Conservation (phyloP, 2,888 invertebrate genomes). For the Nemotelus pantherinus region DNA sequence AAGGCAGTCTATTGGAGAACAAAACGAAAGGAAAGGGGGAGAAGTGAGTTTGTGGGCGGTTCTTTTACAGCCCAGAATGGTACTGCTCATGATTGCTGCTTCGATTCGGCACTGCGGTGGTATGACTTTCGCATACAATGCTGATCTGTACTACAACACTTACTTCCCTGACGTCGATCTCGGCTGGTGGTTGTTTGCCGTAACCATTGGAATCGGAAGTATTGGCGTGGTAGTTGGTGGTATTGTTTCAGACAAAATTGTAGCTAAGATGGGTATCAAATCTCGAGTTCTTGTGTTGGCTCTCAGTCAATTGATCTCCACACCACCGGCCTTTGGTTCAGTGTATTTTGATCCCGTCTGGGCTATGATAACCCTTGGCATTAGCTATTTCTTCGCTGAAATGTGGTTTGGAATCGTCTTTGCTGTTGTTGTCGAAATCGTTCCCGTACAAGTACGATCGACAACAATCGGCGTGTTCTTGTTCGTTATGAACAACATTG, state of each 20-base stretch:
- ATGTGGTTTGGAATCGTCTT: conserved; percentile 96
- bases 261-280: conserved; percentile 85
- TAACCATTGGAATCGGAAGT: conserved; percentile 83
- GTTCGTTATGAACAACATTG: conserved; percentile 93
- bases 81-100: conserved; percentile 85
- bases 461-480: conserved; percentile 87
- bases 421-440: conserved; percentile 89
- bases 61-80: conserved; percentile 78
- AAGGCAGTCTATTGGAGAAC: conserved; percentile 78
- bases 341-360: conserved; percentile 83
- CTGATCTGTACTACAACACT: conserved; percentile 86
- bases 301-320: conserved; percentile 83
- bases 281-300: conserved; percentile 84
- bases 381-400: conserved; percentile 91
- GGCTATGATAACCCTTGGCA: conserved; percentile 88
- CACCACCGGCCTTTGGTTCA: conserved; percentile 86
- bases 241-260: conserved; percentile 85
- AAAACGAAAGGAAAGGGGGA: conserved; percentile 65
- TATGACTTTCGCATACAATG: conserved; percentile 91
- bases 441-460: conserved; percentile 82
- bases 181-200: conserved; percentile 90
- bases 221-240: conserved; percentile 77
- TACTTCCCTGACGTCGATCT: conserved; percentile 91
- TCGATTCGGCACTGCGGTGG: conserved; percentile 90
- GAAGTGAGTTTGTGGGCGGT: conserved; percentile 79